Base-by-base conservation (phyloP, 1,140 invertebrate species). In the Cydia splendana region DNA sequence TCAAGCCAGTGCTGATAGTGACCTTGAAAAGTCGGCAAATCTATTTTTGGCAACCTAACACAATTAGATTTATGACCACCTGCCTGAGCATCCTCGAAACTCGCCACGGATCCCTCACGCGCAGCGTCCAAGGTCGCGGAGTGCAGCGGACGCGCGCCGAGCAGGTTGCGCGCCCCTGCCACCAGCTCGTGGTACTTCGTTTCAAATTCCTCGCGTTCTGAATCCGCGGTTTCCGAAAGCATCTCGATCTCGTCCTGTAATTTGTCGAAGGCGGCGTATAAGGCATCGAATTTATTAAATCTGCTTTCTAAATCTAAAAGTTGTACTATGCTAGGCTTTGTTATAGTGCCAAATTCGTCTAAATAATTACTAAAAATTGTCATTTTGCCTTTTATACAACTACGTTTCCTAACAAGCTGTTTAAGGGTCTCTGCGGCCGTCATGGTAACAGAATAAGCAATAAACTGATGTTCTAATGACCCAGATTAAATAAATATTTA, bases 111-210 rank as follows among this genome's bases (percentile, higher is more conserved):
- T 28, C 62, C 62, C 18, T 20, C 18, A 20, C 20, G 62, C 5
- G 20, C 51, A 53, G 62, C 62, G 18, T 28, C 62, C 62, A 12
- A 2, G 75, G 24, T 30, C 30, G 30, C 30, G 30, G 30, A 30
- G 30, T 30, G 30, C 30, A 30, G 30, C 30, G 30, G 30, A 4
- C 42, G 30, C n/a, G 18, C 15, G 20, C 48, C 34, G 45, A 80
- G 62, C 62, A 80, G n/a, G 48, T 28, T 78, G 7, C 75, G 77
- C 30, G 77, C 79, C 12, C 45, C 42, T 13, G 45, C 69, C 18
- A 53, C 75, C 42, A 76, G 20, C 9, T 69, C 34, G 15, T 76
- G 30, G 74, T 75, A 77, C 18, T 74, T 77, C 28, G 73, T 34
- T 51, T 80, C 77, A 6, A 80, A 77, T 13, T 75, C 62, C 20